These are phyloP conservation scores for Cervus canadensis DNA, from an alignment of 2,113 vertebrate species.

Conservation along the genomic window DNA sequence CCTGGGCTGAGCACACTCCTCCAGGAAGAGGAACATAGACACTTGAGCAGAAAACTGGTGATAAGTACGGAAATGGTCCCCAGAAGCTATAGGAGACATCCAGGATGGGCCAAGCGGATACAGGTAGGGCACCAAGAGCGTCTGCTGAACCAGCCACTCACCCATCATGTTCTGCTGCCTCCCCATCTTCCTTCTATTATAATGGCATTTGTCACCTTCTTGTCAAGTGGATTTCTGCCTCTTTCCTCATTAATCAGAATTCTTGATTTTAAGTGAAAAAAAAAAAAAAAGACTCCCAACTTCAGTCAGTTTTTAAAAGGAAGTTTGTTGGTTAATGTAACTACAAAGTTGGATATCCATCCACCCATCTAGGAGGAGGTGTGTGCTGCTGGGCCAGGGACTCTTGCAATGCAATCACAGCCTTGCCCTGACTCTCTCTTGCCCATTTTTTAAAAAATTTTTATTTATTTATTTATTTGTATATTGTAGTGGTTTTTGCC, in stretches of 20 bases:
- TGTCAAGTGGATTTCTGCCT: neutral
- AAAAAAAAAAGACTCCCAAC: neutral
- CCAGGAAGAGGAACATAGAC: neutral
- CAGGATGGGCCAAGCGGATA: neutral
- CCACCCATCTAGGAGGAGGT: neutral
- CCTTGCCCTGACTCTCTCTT: neutral
- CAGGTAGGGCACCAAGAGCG: neutral
- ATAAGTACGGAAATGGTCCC: neutral
- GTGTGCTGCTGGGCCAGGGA: neutral
- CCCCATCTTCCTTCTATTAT: neutral
- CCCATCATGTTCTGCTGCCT: neutral
- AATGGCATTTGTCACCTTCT: too few species aligned
- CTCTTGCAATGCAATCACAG: neutral
- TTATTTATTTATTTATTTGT: too few species aligned
- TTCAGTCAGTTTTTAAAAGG: neutral
- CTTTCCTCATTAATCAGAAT: neutral
- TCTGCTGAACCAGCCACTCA: neutral
- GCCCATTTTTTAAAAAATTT: neutral
- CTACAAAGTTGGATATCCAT: neutral
- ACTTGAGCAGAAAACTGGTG: neutral
- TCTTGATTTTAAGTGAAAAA: neutral
- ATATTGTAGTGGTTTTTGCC: too few species aligned
- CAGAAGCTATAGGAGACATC: neutral
- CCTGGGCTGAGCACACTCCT: neutral
- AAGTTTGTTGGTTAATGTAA: neutral